Percentiles rank a stretch among this genome's conserved stretches.
Evolutionary conservation across 2,797 vertebrate genomes (phyloP).

Genomic region (Gouania willdenowi): DNA sequence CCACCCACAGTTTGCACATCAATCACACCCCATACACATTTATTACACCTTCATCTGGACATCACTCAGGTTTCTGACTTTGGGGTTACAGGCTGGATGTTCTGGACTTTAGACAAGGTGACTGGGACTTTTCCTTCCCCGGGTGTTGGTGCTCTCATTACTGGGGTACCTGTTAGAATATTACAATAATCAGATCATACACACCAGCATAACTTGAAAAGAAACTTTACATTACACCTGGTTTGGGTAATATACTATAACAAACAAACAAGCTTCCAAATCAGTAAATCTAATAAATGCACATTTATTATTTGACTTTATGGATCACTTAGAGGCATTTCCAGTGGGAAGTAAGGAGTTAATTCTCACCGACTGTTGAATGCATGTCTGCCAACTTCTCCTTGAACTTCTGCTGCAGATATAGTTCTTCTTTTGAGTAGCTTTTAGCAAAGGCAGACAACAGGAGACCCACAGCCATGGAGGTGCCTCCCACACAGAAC

Average conservation of each 20-base stretch:
- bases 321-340: no score
- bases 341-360: not conserved
- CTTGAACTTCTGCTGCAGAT: conserved; percentile 92
- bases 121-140: conserved; percentile 91
- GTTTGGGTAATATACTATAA: no score
- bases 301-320: no score
- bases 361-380: conserved; percentile 70
- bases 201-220: no score
- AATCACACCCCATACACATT: conserved; percentile 15
- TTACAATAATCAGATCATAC: not conserved
- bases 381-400: conserved; percentile 89
- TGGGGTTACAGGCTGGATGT: conserved; percentile 81
- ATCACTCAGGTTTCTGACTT: conserved; percentile 83
- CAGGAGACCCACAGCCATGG: conserved; percentile 86
- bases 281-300: no score
- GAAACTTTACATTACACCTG: no score
- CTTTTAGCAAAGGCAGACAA: conserved; percentile 89
- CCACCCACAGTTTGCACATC: conserved; percentile 18
- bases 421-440: conserved; percentile 91
- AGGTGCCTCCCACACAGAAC: conserved; percentile 89
- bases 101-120: conserved; percentile 94
- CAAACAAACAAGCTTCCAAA: no score
- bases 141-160: conserved; percentile 85
- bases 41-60: conserved; percentile 19
- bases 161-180: conserved; percentile 68